phyloP scores from a whole-genome alignment of 2,113 vertebrate species.

The Tachuris rubrigastra region DNA sequence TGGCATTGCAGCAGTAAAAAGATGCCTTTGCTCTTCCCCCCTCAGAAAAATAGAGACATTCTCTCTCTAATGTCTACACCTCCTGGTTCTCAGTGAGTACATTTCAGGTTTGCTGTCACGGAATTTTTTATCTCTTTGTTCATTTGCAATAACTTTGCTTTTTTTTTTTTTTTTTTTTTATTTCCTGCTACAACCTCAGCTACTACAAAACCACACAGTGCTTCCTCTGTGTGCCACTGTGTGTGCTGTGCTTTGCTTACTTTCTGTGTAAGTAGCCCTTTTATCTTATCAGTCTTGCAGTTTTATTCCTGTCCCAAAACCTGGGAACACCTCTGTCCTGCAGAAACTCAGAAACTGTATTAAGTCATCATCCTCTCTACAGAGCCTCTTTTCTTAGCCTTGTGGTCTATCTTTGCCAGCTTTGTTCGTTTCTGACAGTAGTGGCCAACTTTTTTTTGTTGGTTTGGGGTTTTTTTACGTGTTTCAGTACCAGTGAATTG shows the following conservation, averaged over 20 bases:
- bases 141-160: background rate
- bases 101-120: background rate
- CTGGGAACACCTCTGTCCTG: background rate
- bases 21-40: background rate
- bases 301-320: background rate
- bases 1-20: background rate
- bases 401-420: background rate
- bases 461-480: background rate
- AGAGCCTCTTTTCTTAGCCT: background rate
- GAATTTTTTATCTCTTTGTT: background rate
- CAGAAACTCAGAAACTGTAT: background rate
- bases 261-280: background rate
- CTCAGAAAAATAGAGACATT: background rate
- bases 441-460: background rate
- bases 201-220: background rate
- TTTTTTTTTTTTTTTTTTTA: background rate
- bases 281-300: background rate
- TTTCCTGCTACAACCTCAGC: background rate
- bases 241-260: background rate
- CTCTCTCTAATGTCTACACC: background rate
- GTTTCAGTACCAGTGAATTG: background rate
- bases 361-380: background rate
- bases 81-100: background rate
- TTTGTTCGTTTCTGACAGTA: background rate
- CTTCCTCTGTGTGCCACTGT: fast-evolving